Percentiles rank a stretch among this genome's conserved stretches.
Conservation (phyloP, 1,140 invertebrate genomes). For the Homarus americanus region DNA sequence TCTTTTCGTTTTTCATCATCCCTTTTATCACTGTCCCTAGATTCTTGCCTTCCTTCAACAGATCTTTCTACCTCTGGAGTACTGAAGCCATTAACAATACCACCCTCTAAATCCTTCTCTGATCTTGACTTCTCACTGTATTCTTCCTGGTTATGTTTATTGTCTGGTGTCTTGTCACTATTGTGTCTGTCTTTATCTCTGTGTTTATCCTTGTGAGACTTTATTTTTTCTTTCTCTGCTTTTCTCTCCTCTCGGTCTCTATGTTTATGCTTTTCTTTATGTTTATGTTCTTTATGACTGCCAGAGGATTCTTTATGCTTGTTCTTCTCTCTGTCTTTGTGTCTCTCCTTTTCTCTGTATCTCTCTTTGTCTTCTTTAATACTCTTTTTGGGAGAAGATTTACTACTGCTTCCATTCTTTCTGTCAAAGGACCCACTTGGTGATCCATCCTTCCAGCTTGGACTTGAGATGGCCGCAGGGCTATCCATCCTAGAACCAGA, state of each 20-base stretch:
- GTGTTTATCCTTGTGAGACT: constrained; percentile 11
- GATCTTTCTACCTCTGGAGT: not conserved
- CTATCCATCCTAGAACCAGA: not conserved
- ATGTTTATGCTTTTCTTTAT: constrained; percentile 11
- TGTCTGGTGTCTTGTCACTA: not conserved
- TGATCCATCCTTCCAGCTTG: constrained; percentile 1
- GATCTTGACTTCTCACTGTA: not conserved
- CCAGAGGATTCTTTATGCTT: not conserved
- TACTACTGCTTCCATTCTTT: constrained; percentile 38
- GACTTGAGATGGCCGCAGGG: not conserved
- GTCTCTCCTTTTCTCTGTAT: constrained; percentile 17
- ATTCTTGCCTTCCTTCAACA: not conserved
- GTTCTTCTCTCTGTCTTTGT: not conserved
- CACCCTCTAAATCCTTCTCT: not conserved
- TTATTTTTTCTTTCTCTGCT: constrained; percentile 8
- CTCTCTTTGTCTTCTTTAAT: constrained; percentile 7
- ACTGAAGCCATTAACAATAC: constrained; percentile 28
- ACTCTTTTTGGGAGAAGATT: constrained; percentile 10
- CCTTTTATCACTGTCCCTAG: constrained; percentile 22
- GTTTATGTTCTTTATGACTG: constrained; percentile 5
- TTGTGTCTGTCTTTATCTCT: constrained; percentile 17
- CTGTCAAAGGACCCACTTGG: constrained; percentile 6
- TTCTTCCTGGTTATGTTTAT: not conserved
- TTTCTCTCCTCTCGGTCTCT: constrained; percentile 30
- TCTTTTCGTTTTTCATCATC: constrained; percentile 13